Base-by-base conservation (phyloP, 2,113 vertebrate species). In the Canis aureus region DNA sequence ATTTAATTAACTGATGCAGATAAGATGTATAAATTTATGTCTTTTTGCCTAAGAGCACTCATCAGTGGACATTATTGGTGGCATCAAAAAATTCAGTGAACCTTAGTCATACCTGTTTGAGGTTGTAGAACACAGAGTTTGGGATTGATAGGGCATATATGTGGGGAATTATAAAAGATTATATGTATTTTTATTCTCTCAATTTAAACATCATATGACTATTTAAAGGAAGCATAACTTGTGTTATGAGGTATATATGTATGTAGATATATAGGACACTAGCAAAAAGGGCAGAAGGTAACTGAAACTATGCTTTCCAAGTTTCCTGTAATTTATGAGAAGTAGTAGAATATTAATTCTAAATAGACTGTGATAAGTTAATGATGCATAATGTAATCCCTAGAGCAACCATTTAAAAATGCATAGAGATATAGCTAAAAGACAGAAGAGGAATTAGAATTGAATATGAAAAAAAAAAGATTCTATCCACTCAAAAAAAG, bases 401-500 rank as follows among this genome's bases (percentile, higher is more conserved):
- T 74, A 74, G 32, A 94, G 78, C 55, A 82, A 83, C 23, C 78
- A 89, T 25, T 83, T 27, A 89, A 89, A 83, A 81, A 43, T 94
- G 32, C 86, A 95, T 57, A 62, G 79, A 94, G n/a, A 55, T 83
- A 95, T 55, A 89, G 43, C 78, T 82, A n/a, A 89, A 83, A 89
- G 86, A 74, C 83, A 93, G 19, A 93, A 93, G 60, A 79, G 27
- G 43, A 89, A 83, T 89, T 82, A 89, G 89, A 83, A 83, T n/a
- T 66, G 71, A 94, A 87, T 79, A 64, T 23, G 25, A 19, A 89
- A 60, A 79, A 51, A 43, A 74, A 62, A 51, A 35, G 60, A 57
- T 73, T 74, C 43, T 88, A 11, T 71, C 22, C 13, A 74, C 12
- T 89, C 23, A 83, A 82, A 74, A 89, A 55, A 83, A n/a, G 62